Conservation (phyloP, 30 jellyfish, hydroid and myxozoan species). For the Pseudorhiza aurosa region DNA sequence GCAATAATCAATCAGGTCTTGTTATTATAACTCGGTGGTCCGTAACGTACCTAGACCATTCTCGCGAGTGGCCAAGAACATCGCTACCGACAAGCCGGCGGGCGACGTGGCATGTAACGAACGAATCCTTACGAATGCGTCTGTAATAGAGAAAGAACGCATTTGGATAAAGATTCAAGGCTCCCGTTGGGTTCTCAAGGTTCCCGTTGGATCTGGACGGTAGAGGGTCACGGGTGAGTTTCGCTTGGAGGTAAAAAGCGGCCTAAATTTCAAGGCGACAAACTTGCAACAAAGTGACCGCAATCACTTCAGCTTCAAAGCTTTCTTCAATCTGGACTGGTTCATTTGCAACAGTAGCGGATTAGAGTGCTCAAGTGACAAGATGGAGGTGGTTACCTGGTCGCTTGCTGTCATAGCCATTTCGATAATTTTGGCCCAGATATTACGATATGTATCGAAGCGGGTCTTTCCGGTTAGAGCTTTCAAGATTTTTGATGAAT, state of each 20-base stretch:
- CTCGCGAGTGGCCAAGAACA: background rate
- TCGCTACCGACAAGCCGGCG: no score
- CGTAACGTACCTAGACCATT: slow-evolving; percentile 41
- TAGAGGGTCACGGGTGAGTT: no score
- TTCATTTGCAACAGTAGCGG: no score
- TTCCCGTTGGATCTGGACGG: no score
- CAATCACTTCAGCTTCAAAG: background rate
- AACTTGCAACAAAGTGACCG: background rate
- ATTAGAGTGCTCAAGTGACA: background rate
- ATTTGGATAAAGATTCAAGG: no score
- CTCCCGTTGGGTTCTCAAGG: no score
- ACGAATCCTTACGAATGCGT: no score
- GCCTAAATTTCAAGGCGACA: background rate
- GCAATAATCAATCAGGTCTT: no score
- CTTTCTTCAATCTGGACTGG: background rate
- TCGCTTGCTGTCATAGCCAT: slow-evolving; percentile 39
- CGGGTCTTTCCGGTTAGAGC: background rate
- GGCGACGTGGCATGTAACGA: no score
- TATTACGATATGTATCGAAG: slow-evolving; percentile 26
- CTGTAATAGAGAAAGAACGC: no score
- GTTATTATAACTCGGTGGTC: no score
- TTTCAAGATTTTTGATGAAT: slow-evolving; percentile 55
- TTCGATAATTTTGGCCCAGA: slow-evolving; percentile 23
- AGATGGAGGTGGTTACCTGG: slow-evolving; percentile 54
- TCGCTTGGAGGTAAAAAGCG: background rate